Evolutionary conservation across 1,140 invertebrate genomes (phyloP).

Genomic region (Bicyclus anynana): DNA sequence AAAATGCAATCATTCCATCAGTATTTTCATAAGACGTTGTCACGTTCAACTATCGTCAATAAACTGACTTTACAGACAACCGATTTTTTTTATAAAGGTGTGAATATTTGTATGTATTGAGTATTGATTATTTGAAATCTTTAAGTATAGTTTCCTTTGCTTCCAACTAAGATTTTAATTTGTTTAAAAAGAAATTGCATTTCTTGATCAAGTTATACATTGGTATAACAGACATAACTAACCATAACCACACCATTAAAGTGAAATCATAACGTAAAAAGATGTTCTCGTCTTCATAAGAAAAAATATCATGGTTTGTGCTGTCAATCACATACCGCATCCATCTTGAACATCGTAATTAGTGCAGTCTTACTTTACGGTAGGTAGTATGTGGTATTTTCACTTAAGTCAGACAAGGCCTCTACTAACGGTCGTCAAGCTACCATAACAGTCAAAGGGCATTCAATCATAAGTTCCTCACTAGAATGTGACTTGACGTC

Average conservation of each 20-base stretch:
- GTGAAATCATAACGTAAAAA: background rate
- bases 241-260: background rate
- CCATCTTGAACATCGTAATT: background rate
- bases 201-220: too few species aligned
- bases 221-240: too few species aligned
- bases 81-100: too few species aligned
- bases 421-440: conserved; percentile 1
- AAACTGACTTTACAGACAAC: too few species aligned
- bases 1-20: too few species aligned
- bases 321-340: background rate
- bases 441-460: conserved; percentile 14
- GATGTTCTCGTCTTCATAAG: background rate
- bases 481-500: background rate
- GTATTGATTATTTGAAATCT: too few species aligned
- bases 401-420: background rate
- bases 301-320: background rate
- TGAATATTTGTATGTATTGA: too few species aligned
- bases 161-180: too few species aligned
- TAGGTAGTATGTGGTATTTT: background rate
- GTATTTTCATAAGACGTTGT: too few species aligned
- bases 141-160: too few species aligned
- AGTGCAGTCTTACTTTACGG: background rate
- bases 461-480: conserved; percentile 14
- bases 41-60: too few species aligned
- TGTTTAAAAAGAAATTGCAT: too few species aligned